A percentile compares a stretch with the other conserved stretches of the same genome.
phyloP scores from a whole-genome alignment of 1,140 invertebrate species.

The Achatina immaculata region DNA sequence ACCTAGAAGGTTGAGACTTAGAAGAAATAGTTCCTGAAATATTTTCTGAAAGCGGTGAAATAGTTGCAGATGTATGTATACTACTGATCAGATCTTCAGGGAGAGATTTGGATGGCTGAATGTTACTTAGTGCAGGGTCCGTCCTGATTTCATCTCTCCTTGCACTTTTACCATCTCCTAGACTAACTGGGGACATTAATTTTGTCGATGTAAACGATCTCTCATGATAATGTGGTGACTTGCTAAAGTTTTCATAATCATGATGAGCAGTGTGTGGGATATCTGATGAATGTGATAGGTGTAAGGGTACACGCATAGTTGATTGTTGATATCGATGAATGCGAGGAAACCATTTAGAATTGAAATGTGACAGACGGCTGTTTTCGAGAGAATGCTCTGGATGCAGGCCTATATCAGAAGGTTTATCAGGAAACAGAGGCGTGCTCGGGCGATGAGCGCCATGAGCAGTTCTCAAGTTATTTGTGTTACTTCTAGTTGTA shows the following conservation, averaged over 20 bases:
- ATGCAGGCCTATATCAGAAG: too few species aligned
- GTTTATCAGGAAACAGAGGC: too few species aligned
- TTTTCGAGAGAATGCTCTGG: too few species aligned
- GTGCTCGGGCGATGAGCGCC: too few species aligned
- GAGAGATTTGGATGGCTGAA: background rate
- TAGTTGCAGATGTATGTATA: background rate
- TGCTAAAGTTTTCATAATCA: background rate
- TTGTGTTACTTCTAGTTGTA: too few species aligned
- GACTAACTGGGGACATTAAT: background rate
- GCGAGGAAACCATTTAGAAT: background rate
- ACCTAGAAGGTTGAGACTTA: too few species aligned
- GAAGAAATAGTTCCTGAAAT: too few species aligned
- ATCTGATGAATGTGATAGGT: background rate
- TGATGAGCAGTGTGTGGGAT: background rate
- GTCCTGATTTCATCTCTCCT: background rate
- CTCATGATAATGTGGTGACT: background rate
- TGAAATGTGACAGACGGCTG: too few species aligned
- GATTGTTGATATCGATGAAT: background rate
- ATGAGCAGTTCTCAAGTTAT: too few species aligned
- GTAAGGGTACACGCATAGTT: background rate
- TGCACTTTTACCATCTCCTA: background rate
- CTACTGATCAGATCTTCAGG: background rate
- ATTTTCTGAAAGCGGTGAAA: slow-evolving; percentile 16
- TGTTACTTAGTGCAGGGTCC: background rate
- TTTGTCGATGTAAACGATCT: background rate